Base-by-base conservation (phyloP, 2,113 vertebrate species). In the Ageneiosus marmoratus region DNA sequence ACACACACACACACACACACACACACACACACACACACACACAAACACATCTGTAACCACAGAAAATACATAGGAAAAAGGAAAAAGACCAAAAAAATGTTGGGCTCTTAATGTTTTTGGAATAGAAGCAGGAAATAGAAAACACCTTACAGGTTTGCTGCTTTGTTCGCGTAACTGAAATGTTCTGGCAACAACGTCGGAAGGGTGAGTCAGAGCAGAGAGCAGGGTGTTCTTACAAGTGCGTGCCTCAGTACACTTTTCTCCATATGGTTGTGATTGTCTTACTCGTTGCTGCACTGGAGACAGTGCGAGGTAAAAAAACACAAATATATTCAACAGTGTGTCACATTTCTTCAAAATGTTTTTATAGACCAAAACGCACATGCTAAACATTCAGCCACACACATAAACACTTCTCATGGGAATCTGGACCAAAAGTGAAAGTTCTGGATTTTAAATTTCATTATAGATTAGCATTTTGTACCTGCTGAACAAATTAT, bases 221-320 rank as follows among this genome's bases (percentile, higher is more conserved):
- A 65, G 83, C 80, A 53, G 44, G 73, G 69, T 81, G 48, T 84
- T 86, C 76, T 70, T 24, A 74, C 63, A 76, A 41, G 77, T 79
- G 84, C 73, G 83, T 58, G 87, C 89, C 41, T 75, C 34, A 37
- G 77, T 84, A 63, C 81, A 63, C 74, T 85, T 74, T 22, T 84
- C 84, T 85, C 63, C 92, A 93, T 89, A 81, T 92, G 93, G 91
- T 91, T 90, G 80, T 90, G 86, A 90, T 91, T 91, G 89, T 85
- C 76, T 84, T 77, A 83, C 85, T 85, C 84, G 65, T 79, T 75
- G 77, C 41, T 83, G 65, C 63, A 84, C 60, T 76, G 55, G 15
- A 69, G 69, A 65, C 75, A 70, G 78, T 75, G 83, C 62, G 20
- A 75, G 46, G 37, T n/a, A 72, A 32, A 87, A 86, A 86, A 67